phyloP scores from a whole-genome alignment of 2,797 vertebrate genomes.

The Xiphorhynchus erythropygius region DNA sequence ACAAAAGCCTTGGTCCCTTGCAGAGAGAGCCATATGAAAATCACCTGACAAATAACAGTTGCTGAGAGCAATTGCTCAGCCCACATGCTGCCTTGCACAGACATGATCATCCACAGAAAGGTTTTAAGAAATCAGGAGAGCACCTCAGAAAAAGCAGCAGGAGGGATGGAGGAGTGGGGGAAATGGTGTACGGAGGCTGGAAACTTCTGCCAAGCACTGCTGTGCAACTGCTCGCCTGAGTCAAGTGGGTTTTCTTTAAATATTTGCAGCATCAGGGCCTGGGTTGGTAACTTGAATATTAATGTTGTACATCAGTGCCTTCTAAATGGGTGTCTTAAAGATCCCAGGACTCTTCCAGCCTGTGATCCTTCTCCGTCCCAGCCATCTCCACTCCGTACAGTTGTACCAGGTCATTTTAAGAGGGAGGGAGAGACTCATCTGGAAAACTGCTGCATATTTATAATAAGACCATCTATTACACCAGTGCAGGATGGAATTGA shows the following conservation, averaged over 20 bases:
- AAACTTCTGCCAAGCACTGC: slow-evolving; percentile 24
- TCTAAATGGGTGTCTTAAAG: background rate
- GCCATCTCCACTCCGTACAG: fast-evolving
- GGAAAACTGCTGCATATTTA: slow-evolving; percentile 44
- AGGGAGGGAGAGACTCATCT: background rate
- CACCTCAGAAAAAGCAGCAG: slow-evolving; percentile 8
- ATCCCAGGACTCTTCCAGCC: background rate
- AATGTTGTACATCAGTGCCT: background rate
- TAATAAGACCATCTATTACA: slow-evolving; percentile 51
- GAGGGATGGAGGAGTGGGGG: slow-evolving; percentile 17
- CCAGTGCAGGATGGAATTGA: slow-evolving; percentile 57
- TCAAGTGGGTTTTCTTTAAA: slow-evolving; percentile 13
- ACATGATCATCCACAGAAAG: slow-evolving; percentile 27
- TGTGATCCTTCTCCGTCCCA: background rate
- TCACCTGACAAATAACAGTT: slow-evolving; percentile 54
- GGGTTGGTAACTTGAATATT: slow-evolving; percentile 5
- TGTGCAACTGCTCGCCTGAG: background rate
- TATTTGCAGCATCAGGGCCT: background rate
- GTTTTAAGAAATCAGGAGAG: background rate
- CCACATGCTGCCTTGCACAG: background rate
- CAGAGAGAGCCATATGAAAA: background rate
- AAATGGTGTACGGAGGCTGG: background rate
- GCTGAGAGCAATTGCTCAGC: slow-evolving; percentile 38
- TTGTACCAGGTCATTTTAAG: background rate
- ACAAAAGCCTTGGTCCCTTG: background rate